phyloP scores from a whole-genome alignment of 2,888 invertebrate genomes.

The Parthenolecanium corni region DNA sequence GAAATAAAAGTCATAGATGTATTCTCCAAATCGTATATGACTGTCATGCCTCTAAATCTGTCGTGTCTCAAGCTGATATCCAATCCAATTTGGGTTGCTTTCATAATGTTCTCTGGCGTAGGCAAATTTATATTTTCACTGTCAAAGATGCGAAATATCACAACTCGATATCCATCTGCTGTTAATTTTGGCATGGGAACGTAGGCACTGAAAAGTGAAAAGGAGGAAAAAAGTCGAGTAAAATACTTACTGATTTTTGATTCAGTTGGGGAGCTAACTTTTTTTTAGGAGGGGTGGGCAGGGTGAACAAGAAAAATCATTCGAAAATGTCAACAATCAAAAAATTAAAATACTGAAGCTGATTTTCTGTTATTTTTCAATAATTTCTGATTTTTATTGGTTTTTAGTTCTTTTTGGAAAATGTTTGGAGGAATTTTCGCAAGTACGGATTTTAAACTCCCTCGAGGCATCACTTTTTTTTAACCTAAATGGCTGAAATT shows the following conservation, averaged over 20 bases:
- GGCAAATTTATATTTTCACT: constrained; percentile 12
- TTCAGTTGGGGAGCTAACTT: no score
- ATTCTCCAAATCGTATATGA: constrained; percentile 13
- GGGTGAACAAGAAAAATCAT: no score
- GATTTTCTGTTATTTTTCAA: no score
- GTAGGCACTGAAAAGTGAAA: constrained; percentile 31
- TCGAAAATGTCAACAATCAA: no score
- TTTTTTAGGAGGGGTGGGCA: no score
- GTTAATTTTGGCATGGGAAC: constrained; percentile 32
- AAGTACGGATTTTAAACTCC: no score
- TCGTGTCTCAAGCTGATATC: constrained; percentile 15
- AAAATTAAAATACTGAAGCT: no score
- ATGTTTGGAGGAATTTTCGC: no score
- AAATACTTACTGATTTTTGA: neutral
- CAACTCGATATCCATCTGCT: constrained; percentile 32
- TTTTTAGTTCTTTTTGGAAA: no score
- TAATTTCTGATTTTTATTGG: no score
- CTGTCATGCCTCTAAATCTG: constrained; percentile 12
- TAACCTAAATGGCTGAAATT: no score
- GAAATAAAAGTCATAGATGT: constrained; percentile 14
- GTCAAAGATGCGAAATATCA: constrained; percentile 32
- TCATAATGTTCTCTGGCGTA: constrained; percentile 5
- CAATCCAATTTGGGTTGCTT: constrained; percentile 7
- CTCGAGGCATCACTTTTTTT: no score
- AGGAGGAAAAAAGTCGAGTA: neutral